Conservation (phyloP, 2,797 vertebrate genomes). For the Ctenochaetus hawaiiensis region DNA sequence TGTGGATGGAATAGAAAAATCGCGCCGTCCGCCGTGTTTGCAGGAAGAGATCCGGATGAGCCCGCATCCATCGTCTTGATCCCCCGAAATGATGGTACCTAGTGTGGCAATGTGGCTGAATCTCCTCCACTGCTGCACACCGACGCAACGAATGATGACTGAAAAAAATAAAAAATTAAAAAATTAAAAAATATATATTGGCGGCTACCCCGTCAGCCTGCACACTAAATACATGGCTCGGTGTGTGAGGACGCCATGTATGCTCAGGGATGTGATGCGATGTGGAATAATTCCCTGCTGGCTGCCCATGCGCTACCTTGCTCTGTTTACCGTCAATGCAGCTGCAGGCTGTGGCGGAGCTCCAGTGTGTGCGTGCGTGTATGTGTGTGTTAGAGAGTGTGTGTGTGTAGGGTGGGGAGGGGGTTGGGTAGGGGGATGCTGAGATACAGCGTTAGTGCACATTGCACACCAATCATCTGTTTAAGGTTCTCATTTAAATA, state of each 20-base stretch:
- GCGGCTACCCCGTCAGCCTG: constrained; percentile 49
- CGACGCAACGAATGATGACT: constrained; percentile 62
- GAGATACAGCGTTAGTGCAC: constrained; percentile 31
- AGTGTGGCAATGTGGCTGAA: constrained; percentile 52
- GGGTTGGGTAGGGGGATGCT: constrained; percentile 31
- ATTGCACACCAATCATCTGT: constrained; percentile 31
- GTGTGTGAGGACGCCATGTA: constrained; percentile 78
- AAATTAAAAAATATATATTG: not conserved
- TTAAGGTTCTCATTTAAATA: constrained; percentile 30
- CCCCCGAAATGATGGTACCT: constrained; percentile 48
- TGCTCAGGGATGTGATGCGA: constrained; percentile 78
- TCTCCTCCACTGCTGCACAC: constrained; percentile 47
- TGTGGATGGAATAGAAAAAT: constrained; percentile 61
- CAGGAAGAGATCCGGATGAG: constrained; percentile 59
- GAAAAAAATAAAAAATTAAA: not conserved
- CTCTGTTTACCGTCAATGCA: constrained; percentile 81
- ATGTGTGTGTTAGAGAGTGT: constrained; percentile 1
- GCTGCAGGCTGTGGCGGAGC: constrained; percentile 67
- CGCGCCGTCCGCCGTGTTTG: constrained; percentile 62
- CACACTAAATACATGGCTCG: constrained; percentile 59
- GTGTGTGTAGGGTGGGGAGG: constrained; percentile 1
- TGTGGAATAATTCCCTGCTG: constrained; percentile 82
- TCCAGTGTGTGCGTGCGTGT: constrained; percentile 29
- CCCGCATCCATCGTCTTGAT: constrained; percentile 79
- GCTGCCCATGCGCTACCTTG: constrained; percentile 83